Conservation (phyloP, 64 coral and sea anemone species). For the Montipora foliosa region DNA sequence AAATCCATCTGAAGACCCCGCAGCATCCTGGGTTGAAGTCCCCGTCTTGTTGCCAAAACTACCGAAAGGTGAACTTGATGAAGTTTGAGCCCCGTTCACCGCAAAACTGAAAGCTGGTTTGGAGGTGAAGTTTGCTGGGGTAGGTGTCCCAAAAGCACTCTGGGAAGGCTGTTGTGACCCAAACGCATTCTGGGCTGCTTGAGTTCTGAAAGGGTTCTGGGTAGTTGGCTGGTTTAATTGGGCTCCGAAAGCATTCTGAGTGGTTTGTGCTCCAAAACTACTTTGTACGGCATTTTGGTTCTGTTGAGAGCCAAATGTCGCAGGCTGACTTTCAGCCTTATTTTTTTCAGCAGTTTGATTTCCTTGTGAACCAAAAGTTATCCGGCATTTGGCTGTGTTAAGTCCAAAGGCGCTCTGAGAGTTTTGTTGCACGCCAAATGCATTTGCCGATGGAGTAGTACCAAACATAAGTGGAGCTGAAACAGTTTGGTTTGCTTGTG, state of each 20-base stretch:
- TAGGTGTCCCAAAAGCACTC: slow-evolving; percentile 20
- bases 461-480: slow-evolving; percentile 29
- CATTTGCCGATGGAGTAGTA: not conserved
- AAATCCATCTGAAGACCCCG: not conserved
- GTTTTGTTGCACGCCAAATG: slow-evolving; percentile 33
- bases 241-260: slow-evolving; percentile 44
- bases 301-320: not conserved
- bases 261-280: slow-evolving; percentile 16
- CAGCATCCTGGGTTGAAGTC: not conserved
- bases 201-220: slow-evolving; percentile 22
- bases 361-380: slow-evolving; percentile 1
- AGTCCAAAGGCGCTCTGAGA: slow-evolving; percentile 4
- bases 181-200: slow-evolving; percentile 8
- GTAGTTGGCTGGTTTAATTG: not conserved
- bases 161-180: not conserved
- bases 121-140: not conserved
- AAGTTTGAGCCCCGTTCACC: not conserved
- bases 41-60: slow-evolving; percentile 9
- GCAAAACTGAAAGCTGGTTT: slow-evolving; percentile 11
- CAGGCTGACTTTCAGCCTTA: not conserved
- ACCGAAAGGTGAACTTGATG: slow-evolving; percentile 22
- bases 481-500: slow-evolving; percentile 1
- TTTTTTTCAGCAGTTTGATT: not conserved
- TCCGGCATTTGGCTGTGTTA: not conserved
- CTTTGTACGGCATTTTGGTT: slow-evolving; percentile 15